Conservation (phyloP, 2,797 vertebrate species). For the Caiman crocodilus region DNA sequence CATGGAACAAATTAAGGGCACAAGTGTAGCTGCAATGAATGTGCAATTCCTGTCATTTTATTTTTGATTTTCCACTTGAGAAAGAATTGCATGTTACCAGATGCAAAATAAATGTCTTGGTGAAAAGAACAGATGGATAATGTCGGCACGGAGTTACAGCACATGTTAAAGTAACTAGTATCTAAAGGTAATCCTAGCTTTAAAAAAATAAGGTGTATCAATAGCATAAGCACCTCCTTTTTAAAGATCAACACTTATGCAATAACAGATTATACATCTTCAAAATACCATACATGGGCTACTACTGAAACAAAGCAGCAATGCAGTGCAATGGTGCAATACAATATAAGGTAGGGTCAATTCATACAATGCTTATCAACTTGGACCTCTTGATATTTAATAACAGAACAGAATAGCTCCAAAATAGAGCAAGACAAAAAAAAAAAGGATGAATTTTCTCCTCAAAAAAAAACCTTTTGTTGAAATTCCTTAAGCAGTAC, state of each 20-base stretch:
- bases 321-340: constrained; percentile 52
- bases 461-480: neutral
- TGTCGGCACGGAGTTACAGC: neutral
- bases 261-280: neutral
- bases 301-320: neutral
- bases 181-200: constrained; percentile 58
- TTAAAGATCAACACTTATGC: neutral
- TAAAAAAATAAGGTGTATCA: constrained; percentile 54
- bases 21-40: neutral
- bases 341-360: constrained; percentile 49
- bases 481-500: neutral
- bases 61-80: constrained; percentile 11
- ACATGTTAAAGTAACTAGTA: constrained; percentile 53
- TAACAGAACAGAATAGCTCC: neutral
- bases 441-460: neutral
- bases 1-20: neutral
- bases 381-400: neutral
- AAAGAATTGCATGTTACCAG: neutral
- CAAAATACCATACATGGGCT: neutral
- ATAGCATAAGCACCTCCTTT: constrained; percentile 54
- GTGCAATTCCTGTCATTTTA: neutral
- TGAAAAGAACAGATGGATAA: neutral
- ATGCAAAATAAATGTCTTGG: constrained; percentile 40
- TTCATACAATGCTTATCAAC: constrained; percentile 49
- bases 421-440: neutral